Conservation (phyloP, 2,888 invertebrate genomes). For the Lasioglossum marginatum region DNA sequence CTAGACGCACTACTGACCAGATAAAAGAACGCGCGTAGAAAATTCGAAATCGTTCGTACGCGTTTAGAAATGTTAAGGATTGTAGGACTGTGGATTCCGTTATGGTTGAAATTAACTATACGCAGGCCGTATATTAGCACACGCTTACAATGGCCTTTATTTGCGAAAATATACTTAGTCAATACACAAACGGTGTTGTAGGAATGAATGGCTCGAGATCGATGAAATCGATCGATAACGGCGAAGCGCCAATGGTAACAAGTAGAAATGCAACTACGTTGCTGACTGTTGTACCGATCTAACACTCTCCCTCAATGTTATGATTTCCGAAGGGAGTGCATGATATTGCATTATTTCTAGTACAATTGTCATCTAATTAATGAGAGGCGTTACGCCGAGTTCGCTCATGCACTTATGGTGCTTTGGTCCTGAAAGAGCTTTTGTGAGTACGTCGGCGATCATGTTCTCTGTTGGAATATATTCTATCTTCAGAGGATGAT, state of each 20-base stretch:
- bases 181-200: too few species aligned
- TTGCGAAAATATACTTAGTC: too few species aligned
- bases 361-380: too few species aligned
- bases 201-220: too few species aligned
- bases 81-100: too few species aligned
- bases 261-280: too few species aligned
- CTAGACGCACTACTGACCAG: background rate
- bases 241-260: too few species aligned
- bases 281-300: background rate
- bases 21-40: background rate
- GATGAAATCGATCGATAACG: too few species aligned
- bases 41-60: background rate
- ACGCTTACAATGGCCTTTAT: too few species aligned
- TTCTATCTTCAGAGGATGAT: constrained; percentile 1
- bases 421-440: background rate
- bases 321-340: background rate
- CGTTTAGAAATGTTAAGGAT: too few species aligned
- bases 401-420: background rate
- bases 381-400: background rate
- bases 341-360: background rate
- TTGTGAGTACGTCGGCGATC: constrained; percentile 6
- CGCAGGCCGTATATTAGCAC: too few species aligned
- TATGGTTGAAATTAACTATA: too few species aligned
- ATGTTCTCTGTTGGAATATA: background rate
- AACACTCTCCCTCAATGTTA: constrained; percentile 6